Percentiles rank a stretch among this genome's conserved stretches.
Evolutionary conservation across 2,888 invertebrate species (phyloP).

Genomic region (Leptothorax acervorum): DNA sequence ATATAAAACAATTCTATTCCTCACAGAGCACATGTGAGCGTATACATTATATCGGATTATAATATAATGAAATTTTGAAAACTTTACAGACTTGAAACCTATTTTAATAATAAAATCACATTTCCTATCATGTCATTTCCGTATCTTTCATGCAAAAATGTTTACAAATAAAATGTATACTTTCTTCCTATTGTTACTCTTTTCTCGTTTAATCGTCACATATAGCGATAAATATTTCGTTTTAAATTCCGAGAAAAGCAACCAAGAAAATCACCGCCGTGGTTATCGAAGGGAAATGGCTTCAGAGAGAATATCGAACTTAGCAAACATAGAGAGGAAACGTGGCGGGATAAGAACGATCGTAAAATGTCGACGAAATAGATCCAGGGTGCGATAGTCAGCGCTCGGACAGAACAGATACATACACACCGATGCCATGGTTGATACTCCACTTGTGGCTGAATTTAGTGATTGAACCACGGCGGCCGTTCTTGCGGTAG

Average conservation of each 20-base stretch:
- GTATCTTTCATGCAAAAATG: neutral
- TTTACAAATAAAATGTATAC: no score
- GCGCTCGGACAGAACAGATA: conserved; percentile 54
- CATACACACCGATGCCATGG: conserved; percentile 47
- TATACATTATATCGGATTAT: no score
- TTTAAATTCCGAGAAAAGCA: neutral
- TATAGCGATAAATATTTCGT: neutral
- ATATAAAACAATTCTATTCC: neutral
- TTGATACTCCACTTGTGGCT: conserved; percentile 62
- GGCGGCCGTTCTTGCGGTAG: conserved; percentile 58
- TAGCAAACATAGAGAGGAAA: conserved; percentile 12
- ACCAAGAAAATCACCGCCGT: conserved; percentile 12
- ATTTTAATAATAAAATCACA: neutral
- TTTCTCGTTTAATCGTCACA: neutral
- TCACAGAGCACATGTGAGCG: neutral
- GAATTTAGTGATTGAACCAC: conserved; percentile 71
- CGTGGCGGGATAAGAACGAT: conserved; percentile 58
- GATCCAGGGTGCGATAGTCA: conserved; percentile 69
- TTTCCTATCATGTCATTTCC: neutral
- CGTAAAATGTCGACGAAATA: conserved; percentile 72
- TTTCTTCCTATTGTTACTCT: neutral
- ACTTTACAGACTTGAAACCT: neutral
- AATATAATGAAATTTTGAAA: neutral
- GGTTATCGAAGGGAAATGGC: conserved; percentile 33
- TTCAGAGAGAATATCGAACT: conserved; percentile 27